These are phyloP conservation scores for Ephestia elutella DNA, from an alignment of 1,140 invertebrate species.

Conservation along the genomic window DNA sequence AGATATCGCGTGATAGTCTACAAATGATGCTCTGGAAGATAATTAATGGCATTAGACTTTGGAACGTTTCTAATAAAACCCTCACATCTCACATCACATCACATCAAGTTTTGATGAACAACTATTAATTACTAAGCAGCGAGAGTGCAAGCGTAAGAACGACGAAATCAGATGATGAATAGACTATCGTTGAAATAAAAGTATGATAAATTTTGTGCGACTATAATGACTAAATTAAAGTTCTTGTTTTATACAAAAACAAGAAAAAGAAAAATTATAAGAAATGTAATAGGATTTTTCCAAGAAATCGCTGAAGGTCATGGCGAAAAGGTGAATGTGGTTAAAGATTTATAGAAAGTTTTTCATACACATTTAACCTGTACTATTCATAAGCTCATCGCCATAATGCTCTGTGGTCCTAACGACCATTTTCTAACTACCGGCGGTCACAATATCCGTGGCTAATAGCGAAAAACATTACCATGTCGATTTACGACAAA, in stretches of 20 bases:
- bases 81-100: neutral
- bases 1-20: conserved; percentile 14
- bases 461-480: conserved; percentile 1
- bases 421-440: conserved; percentile 8
- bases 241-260: too few relatives aligned
- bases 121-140: too few relatives aligned
- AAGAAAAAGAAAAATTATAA: too few relatives aligned
- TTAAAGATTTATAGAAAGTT: conserved; percentile 8
- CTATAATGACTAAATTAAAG: too few relatives aligned
- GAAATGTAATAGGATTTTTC: too few relatives aligned
- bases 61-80: neutral
- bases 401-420: conserved; percentile 3
- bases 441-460: conserved; percentile 2
- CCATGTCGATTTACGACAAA: neutral
- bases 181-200: too few relatives aligned
- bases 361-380: conserved; percentile 5
- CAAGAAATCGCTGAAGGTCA: too few relatives aligned
- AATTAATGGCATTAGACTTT: conserved; percentile 3
- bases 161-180: too few relatives aligned
- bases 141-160: too few relatives aligned
- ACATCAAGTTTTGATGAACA: too few relatives aligned
- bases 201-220: too few relatives aligned
- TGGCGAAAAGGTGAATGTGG: neutral
- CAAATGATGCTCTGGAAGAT: conserved; percentile 9
- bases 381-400: conserved; percentile 2